Percentiles rank a stretch among this genome's conserved stretches.
Evolutionary conservation across 2,797 vertebrate species (phyloP).

Genomic region (Alca torda): DNA sequence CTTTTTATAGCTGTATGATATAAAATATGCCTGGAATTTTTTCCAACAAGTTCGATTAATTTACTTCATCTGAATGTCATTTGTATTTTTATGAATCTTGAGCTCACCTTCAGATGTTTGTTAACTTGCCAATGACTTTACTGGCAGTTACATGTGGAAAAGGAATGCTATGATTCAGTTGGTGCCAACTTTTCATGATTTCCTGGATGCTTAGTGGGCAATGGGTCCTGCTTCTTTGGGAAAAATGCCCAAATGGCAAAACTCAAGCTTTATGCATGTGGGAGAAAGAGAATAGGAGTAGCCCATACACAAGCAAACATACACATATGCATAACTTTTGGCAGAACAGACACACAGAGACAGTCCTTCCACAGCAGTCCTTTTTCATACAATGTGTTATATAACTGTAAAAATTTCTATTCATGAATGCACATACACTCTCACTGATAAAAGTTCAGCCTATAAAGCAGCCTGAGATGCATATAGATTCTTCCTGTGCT

Average conservation of each 20-base stretch:
- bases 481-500: not conserved
- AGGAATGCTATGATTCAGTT: not conserved
- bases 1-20: not conserved
- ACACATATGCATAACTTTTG: not conserved
- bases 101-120: constrained; percentile 17
- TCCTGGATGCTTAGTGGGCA: not conserved
- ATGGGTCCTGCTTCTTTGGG: not conserved
- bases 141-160: not conserved
- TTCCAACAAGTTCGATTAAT: not conserved
- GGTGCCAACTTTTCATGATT: not conserved
- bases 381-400: not conserved
- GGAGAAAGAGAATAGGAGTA: not conserved
- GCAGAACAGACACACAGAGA: not conserved
- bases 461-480: not conserved
- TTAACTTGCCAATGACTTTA: not conserved
- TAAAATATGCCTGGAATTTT: not conserved
- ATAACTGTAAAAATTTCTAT: not conserved
- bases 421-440: not conserved
- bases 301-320: not conserved
- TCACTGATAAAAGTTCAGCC: not conserved
- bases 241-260: not conserved
- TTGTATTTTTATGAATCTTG: not conserved
- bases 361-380: not conserved
- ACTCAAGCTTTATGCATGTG: not conserved
- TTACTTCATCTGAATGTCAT: not conserved